A percentile compares a stretch with the other conserved stretches of the same genome.
These are phyloP conservation scores for Druceiella hillmani DNA, from an alignment of 2,888 invertebrate genomes.

Conservation along the genomic window DNA sequence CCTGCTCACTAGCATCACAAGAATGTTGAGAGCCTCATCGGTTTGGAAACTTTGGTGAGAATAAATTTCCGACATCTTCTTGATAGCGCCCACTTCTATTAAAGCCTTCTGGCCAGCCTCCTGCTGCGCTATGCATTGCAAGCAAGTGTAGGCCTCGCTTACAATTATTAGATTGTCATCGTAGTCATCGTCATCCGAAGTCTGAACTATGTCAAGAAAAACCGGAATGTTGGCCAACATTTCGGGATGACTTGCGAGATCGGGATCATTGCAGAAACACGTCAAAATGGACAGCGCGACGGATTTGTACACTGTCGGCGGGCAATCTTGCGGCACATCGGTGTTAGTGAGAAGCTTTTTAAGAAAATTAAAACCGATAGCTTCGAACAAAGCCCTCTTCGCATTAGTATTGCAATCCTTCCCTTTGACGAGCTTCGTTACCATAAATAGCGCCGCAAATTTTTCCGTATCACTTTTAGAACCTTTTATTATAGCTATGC, in stretches of 20 bases:
- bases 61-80: slow-evolving; percentile 81
- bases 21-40: slow-evolving; percentile 78
- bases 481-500: slow-evolving; percentile 71
- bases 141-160: slow-evolving; percentile 79
- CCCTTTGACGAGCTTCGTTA: slow-evolving; percentile 82
- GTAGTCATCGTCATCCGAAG: slow-evolving; percentile 77
- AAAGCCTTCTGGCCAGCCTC: slow-evolving; percentile 76
- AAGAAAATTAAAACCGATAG: slow-evolving; percentile 83
- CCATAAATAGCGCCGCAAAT: slow-evolving; percentile 87
- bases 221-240: slow-evolving; percentile 80
- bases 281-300: slow-evolving; percentile 84
- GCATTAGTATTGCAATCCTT: slow-evolving; percentile 72
- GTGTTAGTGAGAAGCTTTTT: slow-evolving; percentile 71
- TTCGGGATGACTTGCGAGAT: slow-evolving; percentile 74
- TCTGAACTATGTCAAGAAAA: slow-evolving; percentile 76
- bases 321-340: slow-evolving; percentile 80
- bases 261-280: slow-evolving; percentile 77
- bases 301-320: slow-evolving; percentile 85
- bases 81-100: slow-evolving; percentile 70
- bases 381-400: slow-evolving; percentile 80
- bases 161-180: slow-evolving; percentile 84
- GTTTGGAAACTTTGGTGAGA: slow-evolving; percentile 84
- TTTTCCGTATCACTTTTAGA: slow-evolving; percentile 85
- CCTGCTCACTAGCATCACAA: slow-evolving; percentile 67
- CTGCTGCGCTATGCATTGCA: slow-evolving; percentile 74